Conservation (phyloP, 2,113 vertebrate species). For the Oxyura jamaicensis region DNA sequence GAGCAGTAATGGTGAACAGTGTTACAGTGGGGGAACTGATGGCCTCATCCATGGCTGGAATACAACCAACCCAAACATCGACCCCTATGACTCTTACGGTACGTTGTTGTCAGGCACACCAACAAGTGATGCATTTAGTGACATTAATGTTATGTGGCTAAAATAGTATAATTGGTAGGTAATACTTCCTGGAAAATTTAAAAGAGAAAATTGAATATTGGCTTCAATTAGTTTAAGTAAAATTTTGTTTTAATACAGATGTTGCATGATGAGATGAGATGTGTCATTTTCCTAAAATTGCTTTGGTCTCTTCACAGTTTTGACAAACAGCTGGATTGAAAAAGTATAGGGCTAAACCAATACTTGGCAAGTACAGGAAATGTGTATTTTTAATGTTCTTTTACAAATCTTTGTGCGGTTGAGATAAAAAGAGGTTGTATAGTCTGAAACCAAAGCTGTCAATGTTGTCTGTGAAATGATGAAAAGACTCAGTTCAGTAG, state of each 20-base stretch:
- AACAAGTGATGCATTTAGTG: neutral
- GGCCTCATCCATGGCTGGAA: slow-evolving; percentile 97
- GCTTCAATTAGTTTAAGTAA: neutral
- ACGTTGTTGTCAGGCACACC: neutral
- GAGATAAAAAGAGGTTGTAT: neutral
- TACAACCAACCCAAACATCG: slow-evolving; percentile 93
- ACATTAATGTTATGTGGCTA: neutral
- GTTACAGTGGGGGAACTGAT: slow-evolving; percentile 94
- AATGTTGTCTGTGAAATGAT: neutral
- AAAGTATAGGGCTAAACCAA: neutral
- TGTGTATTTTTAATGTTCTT: neutral
- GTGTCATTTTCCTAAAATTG: neutral
- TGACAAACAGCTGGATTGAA: neutral
- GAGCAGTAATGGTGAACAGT: slow-evolving; percentile 95
- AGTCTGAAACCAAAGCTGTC: neutral
- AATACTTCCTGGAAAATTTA: neutral
- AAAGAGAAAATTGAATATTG: neutral
- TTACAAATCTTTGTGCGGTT: neutral
- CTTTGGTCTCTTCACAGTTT: neutral
- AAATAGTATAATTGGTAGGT: neutral
- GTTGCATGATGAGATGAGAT: neutral
- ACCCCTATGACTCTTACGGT: slow-evolving; percentile 98
- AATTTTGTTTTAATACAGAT: neutral
- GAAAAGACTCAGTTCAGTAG: neutral
- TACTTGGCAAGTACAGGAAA: neutral